A percentile compares a stretch with the other conserved stretches of the same genome.
Conservation (phyloP, 2,888 invertebrate species). For the Phymatocera aterrima region DNA sequence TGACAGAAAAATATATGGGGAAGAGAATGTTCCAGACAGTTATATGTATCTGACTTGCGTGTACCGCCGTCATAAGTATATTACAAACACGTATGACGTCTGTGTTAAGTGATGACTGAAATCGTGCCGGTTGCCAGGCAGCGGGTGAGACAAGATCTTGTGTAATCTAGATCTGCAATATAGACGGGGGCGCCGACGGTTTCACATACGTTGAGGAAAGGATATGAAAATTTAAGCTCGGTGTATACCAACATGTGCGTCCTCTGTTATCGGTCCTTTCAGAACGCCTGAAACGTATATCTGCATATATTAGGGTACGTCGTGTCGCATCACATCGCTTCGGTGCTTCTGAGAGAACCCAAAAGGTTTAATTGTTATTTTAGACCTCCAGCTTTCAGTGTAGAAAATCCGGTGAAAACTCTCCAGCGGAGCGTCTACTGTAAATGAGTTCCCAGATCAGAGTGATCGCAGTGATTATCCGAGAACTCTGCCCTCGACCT, state of each 20-base stretch:
- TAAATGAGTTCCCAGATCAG: neutral
- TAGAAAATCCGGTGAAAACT: slow-evolving; percentile 10
- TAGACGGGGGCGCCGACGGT: neutral
- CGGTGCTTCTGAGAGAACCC: neutral
- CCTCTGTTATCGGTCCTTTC: slow-evolving; percentile 6
- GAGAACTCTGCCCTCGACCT: slow-evolving; percentile 13
- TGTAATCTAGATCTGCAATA: slow-evolving; percentile 11
- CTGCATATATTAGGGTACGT: slow-evolving; percentile 2
- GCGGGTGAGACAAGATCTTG: slow-evolving; percentile 21
- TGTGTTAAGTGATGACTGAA: neutral
- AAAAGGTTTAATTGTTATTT: slow-evolving; percentile 13
- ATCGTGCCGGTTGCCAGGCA: slow-evolving; percentile 10
- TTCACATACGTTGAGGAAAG: neutral
- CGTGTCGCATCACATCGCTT: neutral
- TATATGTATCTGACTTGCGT: neutral
- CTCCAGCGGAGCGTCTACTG: neutral
- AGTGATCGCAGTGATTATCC: slow-evolving; percentile 6
- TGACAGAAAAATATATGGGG: neutral
- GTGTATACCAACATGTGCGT: neutral
- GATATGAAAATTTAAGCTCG: slow-evolving; percentile 28
- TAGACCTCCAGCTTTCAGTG: neutral
- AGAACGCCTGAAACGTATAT: slow-evolving; percentile 3
- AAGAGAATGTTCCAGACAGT: neutral
- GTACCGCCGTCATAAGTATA: neutral
- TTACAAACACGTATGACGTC: neutral